These are phyloP conservation scores for Prinia subflava DNA, from an alignment of 2,113 vertebrate species.

Conservation along the genomic window DNA sequence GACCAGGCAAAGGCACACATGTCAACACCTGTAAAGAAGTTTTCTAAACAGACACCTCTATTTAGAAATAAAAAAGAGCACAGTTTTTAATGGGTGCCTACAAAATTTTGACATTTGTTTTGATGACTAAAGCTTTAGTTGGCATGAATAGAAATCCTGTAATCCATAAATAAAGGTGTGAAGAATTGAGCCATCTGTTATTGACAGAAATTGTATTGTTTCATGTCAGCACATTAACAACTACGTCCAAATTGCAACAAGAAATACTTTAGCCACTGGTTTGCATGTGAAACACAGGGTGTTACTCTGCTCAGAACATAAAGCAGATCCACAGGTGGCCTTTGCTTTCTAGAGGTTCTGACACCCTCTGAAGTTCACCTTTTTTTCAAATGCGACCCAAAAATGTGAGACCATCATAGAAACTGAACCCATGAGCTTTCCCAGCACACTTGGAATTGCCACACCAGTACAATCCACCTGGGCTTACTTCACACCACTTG, in stretches of 20 bases:
- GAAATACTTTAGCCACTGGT: neutral
- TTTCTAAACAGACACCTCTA: neutral
- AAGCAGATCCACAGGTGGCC: neutral
- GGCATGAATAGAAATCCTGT: conserved; percentile 3
- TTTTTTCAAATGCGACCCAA: neutral
- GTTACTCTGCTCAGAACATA: neutral
- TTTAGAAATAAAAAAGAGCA: neutral
- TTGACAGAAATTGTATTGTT: conserved; percentile 21
- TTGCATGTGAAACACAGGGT: neutral
- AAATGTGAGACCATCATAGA: neutral
- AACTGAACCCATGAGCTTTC: neutral
- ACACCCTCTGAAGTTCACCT: neutral
- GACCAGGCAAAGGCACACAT: neutral
- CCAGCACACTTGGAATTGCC: neutral
- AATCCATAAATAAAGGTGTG: conserved; percentile 39
- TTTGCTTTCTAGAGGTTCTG: neutral
- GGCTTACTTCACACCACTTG: neutral
- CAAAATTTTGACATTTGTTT: conserved; percentile 17
- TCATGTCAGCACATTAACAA: neutral
- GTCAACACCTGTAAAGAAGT: neutral
- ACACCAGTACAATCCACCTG: accelerated
- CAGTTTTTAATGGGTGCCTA: neutral
- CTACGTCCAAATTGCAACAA: conserved; percentile 44
- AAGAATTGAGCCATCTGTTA: conserved; percentile 51
- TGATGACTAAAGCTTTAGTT: conserved; percentile 20